Evolutionary conservation across 2,888 invertebrate species (phyloP).

Genomic region (Prosapia bicincta): DNA sequence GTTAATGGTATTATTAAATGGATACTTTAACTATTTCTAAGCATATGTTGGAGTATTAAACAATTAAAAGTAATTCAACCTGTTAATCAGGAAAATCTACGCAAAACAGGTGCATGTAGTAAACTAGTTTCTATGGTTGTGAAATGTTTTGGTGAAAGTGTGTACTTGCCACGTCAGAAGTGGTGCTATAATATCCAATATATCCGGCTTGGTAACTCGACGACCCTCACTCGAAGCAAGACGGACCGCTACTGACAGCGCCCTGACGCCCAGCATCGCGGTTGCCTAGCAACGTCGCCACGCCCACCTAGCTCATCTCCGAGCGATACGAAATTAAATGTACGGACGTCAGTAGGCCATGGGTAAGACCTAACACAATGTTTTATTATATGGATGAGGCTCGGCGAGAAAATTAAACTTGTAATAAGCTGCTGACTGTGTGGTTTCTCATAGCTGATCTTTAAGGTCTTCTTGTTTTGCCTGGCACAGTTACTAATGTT

Average conservation of each 20-base stretch:
- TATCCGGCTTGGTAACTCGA: background rate
- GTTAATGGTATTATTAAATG: no score
- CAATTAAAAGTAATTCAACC: no score
- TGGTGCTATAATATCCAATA: background rate
- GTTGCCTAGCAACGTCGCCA: background rate
- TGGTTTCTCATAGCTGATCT: no score
- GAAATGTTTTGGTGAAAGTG: background rate
- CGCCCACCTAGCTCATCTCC: conserved; percentile 2
- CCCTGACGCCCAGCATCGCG: background rate
- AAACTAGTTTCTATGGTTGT: no score
- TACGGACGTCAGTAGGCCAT: background rate
- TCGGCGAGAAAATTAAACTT: no score
- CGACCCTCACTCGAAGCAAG: background rate
- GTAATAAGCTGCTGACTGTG: no score
- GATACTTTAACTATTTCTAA: no score
- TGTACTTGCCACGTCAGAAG: background rate
- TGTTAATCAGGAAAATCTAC: no score
- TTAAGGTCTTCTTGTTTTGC: no score
- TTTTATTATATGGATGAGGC: background rate
- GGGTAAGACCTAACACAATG: background rate
- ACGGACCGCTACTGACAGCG: background rate
- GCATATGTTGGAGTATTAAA: no score
- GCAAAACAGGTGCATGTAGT: no score
- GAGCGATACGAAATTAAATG: background rate
- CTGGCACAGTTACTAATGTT: no score